Evolutionary conservation across 2,113 vertebrate genomes (phyloP).

Genomic region (Oophaga pumilio): DNA sequence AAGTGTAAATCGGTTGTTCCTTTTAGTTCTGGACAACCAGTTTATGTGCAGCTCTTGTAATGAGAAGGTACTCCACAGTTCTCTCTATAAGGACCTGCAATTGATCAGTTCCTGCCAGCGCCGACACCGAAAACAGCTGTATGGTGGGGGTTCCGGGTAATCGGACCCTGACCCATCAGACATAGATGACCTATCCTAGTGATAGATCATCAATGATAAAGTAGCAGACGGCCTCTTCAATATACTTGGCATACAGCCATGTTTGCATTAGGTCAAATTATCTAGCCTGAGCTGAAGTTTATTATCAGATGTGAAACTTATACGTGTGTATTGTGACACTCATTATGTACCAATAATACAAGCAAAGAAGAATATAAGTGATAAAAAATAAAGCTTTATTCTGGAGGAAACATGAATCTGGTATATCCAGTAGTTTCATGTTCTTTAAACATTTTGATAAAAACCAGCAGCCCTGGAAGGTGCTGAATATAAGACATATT

Average conservation of each 20-base stretch:
- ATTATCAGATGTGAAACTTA: neutral
- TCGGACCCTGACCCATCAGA: too few species aligned
- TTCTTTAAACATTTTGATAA: conserved; percentile 8
- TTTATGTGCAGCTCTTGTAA: too few species aligned
- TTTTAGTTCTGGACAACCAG: too few species aligned
- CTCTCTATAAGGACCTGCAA: too few species aligned
- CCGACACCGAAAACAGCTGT: too few species aligned
- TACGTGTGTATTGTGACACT: neutral
- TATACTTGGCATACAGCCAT: neutral
- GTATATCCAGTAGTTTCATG: neutral
- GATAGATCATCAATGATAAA: too few species aligned
- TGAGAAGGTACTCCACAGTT: too few species aligned
- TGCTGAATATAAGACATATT: neutral
- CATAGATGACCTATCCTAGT: too few species aligned
- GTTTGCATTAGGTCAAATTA: neutral
- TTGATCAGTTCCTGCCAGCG: too few species aligned
- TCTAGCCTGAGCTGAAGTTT: neutral
- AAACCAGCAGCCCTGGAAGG: neutral
- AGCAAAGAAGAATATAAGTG: neutral
- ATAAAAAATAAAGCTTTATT: neutral
- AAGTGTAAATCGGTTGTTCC: too few species aligned
- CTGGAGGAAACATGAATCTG: too few species aligned
- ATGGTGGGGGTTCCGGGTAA: too few species aligned
- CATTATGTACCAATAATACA: neutral
- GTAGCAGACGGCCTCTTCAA: neutral